Percentiles rank a stretch among this genome's conserved stretches.
These are phyloP conservation scores for Prinia subflava DNA, from an alignment of 2,113 vertebrate genomes.

Conservation along the genomic window DNA sequence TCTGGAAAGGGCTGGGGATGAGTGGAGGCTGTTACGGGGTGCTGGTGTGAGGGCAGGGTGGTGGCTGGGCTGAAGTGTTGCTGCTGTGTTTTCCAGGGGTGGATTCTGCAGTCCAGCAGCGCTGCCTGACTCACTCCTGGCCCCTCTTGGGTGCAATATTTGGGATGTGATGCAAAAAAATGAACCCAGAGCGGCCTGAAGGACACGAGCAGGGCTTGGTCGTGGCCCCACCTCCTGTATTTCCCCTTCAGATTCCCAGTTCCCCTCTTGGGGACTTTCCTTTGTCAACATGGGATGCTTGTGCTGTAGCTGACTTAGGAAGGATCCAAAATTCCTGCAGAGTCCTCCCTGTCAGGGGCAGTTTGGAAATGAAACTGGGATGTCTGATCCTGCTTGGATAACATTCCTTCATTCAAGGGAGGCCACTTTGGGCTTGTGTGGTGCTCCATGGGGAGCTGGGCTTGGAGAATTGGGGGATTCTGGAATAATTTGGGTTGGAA, in stretches of 20 bases:
- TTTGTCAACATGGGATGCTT: not conserved
- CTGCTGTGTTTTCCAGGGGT: not conserved
- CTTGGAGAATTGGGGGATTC: not conserved
- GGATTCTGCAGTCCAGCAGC: not conserved
- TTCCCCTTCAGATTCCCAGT: not conserved
- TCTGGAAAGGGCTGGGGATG: not conserved
- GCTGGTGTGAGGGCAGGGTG: not conserved
- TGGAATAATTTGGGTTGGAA: not conserved
- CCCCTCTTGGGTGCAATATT: not conserved
- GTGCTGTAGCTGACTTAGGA: not conserved
- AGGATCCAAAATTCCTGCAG: not conserved
- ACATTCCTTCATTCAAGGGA: not conserved
- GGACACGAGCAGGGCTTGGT: not conserved
- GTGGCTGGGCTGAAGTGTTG: not conserved
- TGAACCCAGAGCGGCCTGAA: not conserved
- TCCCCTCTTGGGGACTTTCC: not conserved
- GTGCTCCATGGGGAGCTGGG: not conserved
- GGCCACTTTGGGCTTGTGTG: not conserved
- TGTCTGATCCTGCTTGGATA: not conserved
- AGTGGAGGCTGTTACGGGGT: not conserved
- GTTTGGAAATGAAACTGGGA: not conserved
- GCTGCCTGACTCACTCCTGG: not conserved
- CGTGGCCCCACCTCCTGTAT: not conserved
- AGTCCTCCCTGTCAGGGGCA: not conserved
- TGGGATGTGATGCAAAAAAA: not conserved